Conservation (phyloP, 2,113 vertebrate genomes). For the Peromyscus californicus region DNA sequence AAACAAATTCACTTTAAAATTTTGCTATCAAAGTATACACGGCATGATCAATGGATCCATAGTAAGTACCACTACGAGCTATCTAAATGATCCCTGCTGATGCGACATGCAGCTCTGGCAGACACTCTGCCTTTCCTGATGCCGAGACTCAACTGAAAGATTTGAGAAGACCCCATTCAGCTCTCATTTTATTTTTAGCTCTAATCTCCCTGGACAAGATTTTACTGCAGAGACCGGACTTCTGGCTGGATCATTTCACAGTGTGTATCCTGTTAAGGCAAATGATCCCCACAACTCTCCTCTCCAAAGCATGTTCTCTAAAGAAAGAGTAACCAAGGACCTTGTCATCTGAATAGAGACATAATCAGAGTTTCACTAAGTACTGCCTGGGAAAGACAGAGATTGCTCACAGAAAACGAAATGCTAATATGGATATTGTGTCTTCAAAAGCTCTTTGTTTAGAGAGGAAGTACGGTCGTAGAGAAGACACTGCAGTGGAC, state of each 20-base stretch:
- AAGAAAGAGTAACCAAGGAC: background rate
- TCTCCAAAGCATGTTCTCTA: background rate
- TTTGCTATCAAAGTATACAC: constrained; percentile 1
- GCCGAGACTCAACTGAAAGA: background rate
- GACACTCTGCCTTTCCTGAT: background rate
- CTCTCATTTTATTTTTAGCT: background rate
- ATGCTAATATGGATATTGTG: constrained; percentile 53
- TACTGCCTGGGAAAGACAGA: background rate
- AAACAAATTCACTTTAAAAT: background rate
- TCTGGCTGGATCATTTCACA: background rate
- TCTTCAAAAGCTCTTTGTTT: constrained; percentile 68
- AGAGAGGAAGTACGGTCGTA: constrained; percentile 18
- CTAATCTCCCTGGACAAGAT: background rate
- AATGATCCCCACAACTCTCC: background rate
- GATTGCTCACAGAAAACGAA: constrained; percentile 49
- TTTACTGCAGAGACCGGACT: background rate
- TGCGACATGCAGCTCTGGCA: background rate
- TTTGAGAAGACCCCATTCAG: background rate
- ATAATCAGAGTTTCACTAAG: background rate
- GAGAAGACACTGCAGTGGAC: background rate
- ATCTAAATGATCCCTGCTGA: background rate
- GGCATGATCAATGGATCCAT: background rate
- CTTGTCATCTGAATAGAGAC: background rate
- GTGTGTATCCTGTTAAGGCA: background rate
- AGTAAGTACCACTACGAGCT: background rate